A percentile compares a stretch with the other conserved stretches of the same genome.
Evolutionary conservation across 2,113 vertebrate genomes (phyloP).

Genomic region (Merops nubicus): DNA sequence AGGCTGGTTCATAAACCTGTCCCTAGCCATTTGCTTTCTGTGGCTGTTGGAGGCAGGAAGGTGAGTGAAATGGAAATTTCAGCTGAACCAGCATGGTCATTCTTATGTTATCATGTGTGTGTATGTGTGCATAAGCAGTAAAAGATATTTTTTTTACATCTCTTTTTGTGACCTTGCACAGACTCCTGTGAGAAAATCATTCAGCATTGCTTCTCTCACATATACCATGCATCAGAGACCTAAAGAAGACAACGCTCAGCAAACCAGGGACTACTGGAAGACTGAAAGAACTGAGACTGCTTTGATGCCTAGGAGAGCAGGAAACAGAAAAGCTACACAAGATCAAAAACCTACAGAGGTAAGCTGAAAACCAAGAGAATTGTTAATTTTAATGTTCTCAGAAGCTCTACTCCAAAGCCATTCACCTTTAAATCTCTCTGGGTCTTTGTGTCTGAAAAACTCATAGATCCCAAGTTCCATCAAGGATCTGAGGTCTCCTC

Average conservation of each 20-base stretch:
- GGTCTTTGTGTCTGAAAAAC: background rate
- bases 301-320: background rate
- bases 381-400: background rate
- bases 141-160: background rate
- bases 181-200: background rate
- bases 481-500: background rate
- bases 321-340: background rate
- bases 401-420: background rate
- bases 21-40: background rate
- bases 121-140: background rate
- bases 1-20: background rate
- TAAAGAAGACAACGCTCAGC: background rate
- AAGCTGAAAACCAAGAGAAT: background rate
- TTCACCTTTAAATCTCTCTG: background rate
- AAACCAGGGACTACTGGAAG: background rate
- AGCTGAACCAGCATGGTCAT: rapidly evolving
- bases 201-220: background rate
- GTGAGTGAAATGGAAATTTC: background rate
- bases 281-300: background rate
- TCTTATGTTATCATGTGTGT: background rate
- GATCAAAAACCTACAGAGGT: background rate
- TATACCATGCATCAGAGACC: background rate
- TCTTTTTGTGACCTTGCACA: background rate
- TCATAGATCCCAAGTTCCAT: background rate
- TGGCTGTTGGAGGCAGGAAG: background rate